Base-by-base conservation (phyloP, 2,888 invertebrate species). In the Mythimna albipuncta region DNA sequence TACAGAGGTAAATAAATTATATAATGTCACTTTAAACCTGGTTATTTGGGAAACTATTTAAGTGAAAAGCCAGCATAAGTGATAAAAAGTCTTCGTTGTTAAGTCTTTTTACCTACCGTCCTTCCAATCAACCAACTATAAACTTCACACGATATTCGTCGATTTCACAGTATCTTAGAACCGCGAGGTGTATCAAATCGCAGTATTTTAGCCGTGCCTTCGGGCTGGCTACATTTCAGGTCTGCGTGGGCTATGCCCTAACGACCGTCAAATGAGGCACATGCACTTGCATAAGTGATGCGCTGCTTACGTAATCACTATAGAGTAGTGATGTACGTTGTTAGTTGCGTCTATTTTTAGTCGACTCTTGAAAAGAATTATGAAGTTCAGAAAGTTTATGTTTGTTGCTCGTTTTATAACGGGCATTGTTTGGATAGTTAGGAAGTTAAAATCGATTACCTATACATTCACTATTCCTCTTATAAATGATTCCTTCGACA, bases 201-300 rank as follows among this genome's bases (percentile, higher is more conserved):
- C 57, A 44, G 66, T 74, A 57, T 81, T 82, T 74, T 76, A 78
- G 75, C 64, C 16, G 47, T 50, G 67, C 79, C 64, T 72, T 72
- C 66, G 71, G 75, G 66, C 77, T 75, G 69, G 66, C 62, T 78
- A 75, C 69, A 82, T 74, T 85, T 81, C 69, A 81, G 74, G 38
- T 72, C 68, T 77, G 77, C 69, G 64, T 75, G 66, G 83, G 70
- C 71, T 72, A 81, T 82, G 86, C 87, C 88, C 91, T 94, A 94
- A 94, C 93, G 93, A 93, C 90, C 92, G 89, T 91, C 94, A 94
- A 95, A 95, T 94, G 95, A 95, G 93, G 92, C 88, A 91, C 93
- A 93, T 93, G 93, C 89, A 89, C 90, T 90, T 91, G 95, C 95
- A 95, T 95, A 94, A 93, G 90, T 93, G 91, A 95, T 95, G 94